phyloP scores from a whole-genome alignment of 1,140 invertebrate species.

The Laupala kohalensis region DNA sequence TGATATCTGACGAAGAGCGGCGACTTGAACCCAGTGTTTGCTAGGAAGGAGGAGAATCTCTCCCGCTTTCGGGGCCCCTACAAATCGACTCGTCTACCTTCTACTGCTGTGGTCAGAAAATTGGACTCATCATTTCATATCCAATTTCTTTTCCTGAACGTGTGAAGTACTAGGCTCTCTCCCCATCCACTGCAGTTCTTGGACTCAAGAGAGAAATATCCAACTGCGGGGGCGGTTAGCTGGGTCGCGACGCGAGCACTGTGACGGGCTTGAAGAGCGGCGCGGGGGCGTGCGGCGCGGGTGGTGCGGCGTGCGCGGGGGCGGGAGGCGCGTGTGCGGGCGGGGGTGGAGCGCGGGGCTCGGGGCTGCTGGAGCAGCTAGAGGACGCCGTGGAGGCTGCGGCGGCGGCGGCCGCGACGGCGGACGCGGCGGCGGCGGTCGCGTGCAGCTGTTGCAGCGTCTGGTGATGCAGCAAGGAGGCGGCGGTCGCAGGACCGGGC shows the following conservation, averaged over 20 bases:
- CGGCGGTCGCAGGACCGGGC: slow-evolving; percentile 26
- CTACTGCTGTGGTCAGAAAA: background rate
- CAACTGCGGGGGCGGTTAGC: slow-evolving; percentile 17
- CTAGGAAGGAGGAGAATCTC: too few relatives aligned
- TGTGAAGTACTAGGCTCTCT: background rate
- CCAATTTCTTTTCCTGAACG: background rate
- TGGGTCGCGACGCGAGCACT: slow-evolving; percentile 19
- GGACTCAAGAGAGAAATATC: background rate
- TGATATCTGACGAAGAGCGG: too few relatives aligned
- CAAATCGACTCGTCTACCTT: background rate
- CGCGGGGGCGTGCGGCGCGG: background rate
- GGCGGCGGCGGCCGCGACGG: slow-evolving; percentile 32
- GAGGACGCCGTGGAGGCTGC: slow-evolving; percentile 29
- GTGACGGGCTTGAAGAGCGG: slow-evolving; percentile 24
- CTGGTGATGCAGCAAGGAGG: too few relatives aligned
- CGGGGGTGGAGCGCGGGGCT: slow-evolving; percentile 27
- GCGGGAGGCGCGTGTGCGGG: background rate
- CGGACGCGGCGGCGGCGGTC: slow-evolving; percentile 25
- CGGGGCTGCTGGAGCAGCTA: slow-evolving; percentile 33
- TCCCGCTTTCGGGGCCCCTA: too few relatives aligned
- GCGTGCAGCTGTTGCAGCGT: slow-evolving; percentile 21
- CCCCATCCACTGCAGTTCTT: background rate
- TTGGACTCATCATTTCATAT: background rate
- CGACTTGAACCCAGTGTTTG: too few relatives aligned
- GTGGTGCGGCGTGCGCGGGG: background rate